Base-by-base conservation (phyloP, 92 coral and sea anemone species). In the Heliopora coerulea region DNA sequence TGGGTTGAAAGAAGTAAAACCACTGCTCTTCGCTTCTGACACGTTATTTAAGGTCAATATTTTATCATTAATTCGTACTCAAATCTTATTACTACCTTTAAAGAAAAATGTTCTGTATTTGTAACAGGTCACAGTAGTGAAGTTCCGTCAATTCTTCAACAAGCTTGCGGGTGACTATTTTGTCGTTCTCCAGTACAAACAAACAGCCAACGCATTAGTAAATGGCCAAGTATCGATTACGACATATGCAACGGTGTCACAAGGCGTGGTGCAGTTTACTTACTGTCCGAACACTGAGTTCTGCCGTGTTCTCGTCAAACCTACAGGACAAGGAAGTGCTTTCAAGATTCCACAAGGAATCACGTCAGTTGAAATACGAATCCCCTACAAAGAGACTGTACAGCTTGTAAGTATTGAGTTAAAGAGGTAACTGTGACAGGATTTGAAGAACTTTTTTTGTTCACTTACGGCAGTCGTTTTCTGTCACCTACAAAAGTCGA, bases 231-330 rank as follows among this genome's bases (percentile, higher is more conserved):
- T 70, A 21, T 31, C 63, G 5, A 35, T 70, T 32, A 54, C 74
- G 5, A 67, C 74, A 3, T 67, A 67, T 39, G 4, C 37, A 14
- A 67, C 58, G 20, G 29, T n/a, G 10, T 52, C 54, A 8, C 40
- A 32, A 27, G 77, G 77, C 17, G 62, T 54, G 3, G 77, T 50
- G 1, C 62, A 70, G 77, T 54, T 70, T 17, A 33, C 52, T 35
- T 70, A 70, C 46, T 70, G 77, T 23, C 77, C 77, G 25, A 70
- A 70, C 40, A 52, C 49, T 6, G 77, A 70, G 63, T 70, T 52
- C 63, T 70, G 77, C 54, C 77, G 77, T 1, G 21, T 54, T 70
- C 19, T 54, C 4, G 49, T 70, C 19, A 30, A 54, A 54, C 63
- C 77, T 7, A 35, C 30, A 20, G 40, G 41, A 1, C 32, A 17